A percentile compares a stretch with the other conserved stretches of the same genome.
Evolutionary conservation across 2,797 vertebrate genomes (phyloP).

Genomic region (Rhinichthys osculus): DNA sequence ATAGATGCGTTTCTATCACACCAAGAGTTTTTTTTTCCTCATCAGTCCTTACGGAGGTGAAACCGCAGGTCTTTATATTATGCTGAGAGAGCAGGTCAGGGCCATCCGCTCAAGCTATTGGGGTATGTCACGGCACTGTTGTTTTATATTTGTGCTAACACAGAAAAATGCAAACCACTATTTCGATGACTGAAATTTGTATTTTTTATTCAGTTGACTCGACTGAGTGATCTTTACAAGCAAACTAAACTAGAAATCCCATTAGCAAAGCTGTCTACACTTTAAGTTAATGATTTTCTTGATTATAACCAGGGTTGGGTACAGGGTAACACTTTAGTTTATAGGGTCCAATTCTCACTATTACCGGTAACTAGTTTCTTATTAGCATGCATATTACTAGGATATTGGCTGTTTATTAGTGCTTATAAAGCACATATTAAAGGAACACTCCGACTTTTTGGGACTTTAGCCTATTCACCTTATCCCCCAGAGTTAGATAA

Average conservation of each 20-base stretch:
- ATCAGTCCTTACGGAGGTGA: constrained; percentile 33
- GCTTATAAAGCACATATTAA: too few species aligned
- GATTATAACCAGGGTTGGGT: not conserved
- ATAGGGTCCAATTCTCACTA: too few species aligned
- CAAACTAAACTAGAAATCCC: not conserved
- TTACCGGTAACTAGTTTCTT: too few species aligned
- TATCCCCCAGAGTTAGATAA: too few species aligned
- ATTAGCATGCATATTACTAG: too few species aligned
- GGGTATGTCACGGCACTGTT: constrained; percentile 1
- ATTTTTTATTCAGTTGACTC: not conserved
- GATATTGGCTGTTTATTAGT: too few species aligned
- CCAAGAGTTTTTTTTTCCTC: constrained; percentile 15
- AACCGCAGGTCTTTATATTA: constrained; percentile 17
- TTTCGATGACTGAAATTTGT: not conserved
- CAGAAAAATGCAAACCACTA: not conserved
- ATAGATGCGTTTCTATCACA: constrained; percentile 36
- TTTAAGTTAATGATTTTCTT: not conserved
- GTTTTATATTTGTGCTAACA: not conserved
- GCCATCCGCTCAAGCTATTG: not conserved
- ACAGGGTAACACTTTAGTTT: too few species aligned
- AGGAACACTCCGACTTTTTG: too few species aligned
- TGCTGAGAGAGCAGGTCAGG: constrained; percentile 5
- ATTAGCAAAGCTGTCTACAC: constrained; percentile 36
- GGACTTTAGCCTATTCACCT: too few species aligned
- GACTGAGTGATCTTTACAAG: not conserved